These are phyloP conservation scores for Aphrophora alni DNA, from an alignment of 2,888 invertebrate species.

Conservation along the genomic window DNA sequence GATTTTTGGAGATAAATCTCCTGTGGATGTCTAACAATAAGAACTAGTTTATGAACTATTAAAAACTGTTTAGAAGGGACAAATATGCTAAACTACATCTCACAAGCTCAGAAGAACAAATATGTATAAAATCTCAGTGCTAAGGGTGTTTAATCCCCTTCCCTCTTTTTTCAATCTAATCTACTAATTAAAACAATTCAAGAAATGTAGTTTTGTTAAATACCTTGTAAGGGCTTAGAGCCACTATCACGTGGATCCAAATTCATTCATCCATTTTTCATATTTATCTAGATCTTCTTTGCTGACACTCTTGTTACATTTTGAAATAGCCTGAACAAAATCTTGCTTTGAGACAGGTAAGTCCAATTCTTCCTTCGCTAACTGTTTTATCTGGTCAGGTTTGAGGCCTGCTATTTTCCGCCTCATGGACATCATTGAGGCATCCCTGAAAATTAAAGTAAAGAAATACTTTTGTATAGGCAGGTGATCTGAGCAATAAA, in stretches of 20 bases:
- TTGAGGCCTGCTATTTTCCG: conserved; percentile 91
- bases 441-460: conserved; percentile 78
- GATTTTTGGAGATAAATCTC: too few relatives aligned
- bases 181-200: too few relatives aligned
- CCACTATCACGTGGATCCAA: conserved; percentile 84
- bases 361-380: conserved; percentile 94
- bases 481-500: too few relatives aligned
- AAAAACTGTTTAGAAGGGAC: too few relatives aligned
- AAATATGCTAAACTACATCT: too few relatives aligned
- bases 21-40: too few relatives aligned
- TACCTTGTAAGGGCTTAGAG: background rate
- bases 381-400: conserved; percentile 91
- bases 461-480: too few relatives aligned
- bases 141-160: too few relatives aligned
- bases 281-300: conserved; percentile 94
- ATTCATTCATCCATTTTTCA: conserved; percentile 97
- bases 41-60: too few relatives aligned
- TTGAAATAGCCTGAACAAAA: conserved; percentile 90
- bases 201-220: background rate
- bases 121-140: too few relatives aligned
- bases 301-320: conserved; percentile 96
- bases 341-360: conserved; percentile 91
- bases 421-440: conserved; percentile 99
- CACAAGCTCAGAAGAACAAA: too few relatives aligned
- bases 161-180: too few relatives aligned